Conservation (phyloP, 1,140 invertebrate species). For the Trichomalopsis sarcophagae region DNA sequence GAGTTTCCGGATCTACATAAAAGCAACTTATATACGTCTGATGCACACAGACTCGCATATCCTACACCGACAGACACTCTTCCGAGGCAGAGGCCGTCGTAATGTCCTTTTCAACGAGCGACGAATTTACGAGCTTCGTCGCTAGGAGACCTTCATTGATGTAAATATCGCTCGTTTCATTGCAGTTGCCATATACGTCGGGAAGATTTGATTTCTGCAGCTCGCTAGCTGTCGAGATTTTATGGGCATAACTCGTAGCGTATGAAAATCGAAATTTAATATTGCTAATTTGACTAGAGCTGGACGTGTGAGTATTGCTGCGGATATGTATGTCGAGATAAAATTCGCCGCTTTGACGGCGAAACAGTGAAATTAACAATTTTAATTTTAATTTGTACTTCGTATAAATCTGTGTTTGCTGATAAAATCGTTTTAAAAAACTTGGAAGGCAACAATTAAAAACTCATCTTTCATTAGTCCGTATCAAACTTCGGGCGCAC, state of each 20-base stretch:
- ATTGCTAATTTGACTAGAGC: background rate
- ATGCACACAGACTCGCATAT: background rate
- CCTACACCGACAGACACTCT: background rate
- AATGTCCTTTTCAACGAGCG: conserved; percentile 3
- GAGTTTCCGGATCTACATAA: background rate
- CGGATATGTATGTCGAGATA: too few relatives aligned
- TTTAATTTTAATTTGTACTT: too few relatives aligned
- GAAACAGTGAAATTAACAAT: too few relatives aligned
- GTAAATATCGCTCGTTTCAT: background rate
- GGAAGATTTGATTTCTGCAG: background rate
- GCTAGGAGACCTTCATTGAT: background rate
- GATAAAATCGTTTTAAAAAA: background rate
- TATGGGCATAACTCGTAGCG: background rate
- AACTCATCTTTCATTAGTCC: background rate
- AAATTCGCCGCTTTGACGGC: too few relatives aligned
- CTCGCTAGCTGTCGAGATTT: background rate
- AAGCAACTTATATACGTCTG: background rate
- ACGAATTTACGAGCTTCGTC: background rate
- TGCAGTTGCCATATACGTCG: background rate
- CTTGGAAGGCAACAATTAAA: conserved; percentile 7
- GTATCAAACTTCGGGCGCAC: too few relatives aligned
- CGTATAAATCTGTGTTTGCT: too few relatives aligned
- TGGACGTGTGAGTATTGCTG: too few relatives aligned
- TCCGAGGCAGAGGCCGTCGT: background rate
- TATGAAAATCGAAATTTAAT: background rate